These are phyloP conservation scores for Hozukius guyotensis DNA, from an alignment of 2,797 vertebrate genomes.

Conservation along the genomic window DNA sequence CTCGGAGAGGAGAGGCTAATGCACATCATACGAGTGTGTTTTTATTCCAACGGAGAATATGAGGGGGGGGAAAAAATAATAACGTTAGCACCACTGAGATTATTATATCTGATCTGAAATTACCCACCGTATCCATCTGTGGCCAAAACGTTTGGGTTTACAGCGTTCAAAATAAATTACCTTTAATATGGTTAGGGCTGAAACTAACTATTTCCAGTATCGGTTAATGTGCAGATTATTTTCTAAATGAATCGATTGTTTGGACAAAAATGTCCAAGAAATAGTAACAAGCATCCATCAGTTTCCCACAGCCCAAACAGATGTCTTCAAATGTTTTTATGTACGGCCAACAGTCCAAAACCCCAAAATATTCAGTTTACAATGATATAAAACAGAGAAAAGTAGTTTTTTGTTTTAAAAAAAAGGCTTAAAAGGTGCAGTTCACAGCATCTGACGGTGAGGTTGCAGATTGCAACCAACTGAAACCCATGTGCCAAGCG, in stretches of 20 bases:
- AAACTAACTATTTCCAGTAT: not conserved
- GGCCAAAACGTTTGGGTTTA: not conserved
- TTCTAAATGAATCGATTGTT: not conserved
- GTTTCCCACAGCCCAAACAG: not conserved
- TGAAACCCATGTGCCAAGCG: not conserved
- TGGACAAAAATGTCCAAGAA: not conserved
- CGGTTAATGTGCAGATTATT: not conserved
- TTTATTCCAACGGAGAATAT: slow-evolving; percentile 26
- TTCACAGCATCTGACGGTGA: not conserved
- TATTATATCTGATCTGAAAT: slow-evolving; percentile 9
- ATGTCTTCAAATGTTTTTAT: not conserved
- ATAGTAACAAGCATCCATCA: not conserved
- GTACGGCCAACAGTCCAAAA: not conserved
- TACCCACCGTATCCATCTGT: not conserved
- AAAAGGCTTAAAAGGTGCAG: not conserved
- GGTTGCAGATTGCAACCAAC: too few species aligned
- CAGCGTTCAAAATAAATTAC: not conserved
- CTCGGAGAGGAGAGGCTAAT: slow-evolving; percentile 46
- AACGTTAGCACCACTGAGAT: not conserved
- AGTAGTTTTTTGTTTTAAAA: not conserved
- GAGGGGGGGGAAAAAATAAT: not conserved
- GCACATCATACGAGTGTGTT: slow-evolving; percentile 50
- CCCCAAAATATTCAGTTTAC: not conserved
- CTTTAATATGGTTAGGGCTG: not conserved
- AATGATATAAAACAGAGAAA: not conserved